A percentile compares a stretch with the other conserved stretches of the same genome.
phyloP scores from a whole-genome alignment of 2,113 vertebrate species.

The Sceloporus tristichus region DNA sequence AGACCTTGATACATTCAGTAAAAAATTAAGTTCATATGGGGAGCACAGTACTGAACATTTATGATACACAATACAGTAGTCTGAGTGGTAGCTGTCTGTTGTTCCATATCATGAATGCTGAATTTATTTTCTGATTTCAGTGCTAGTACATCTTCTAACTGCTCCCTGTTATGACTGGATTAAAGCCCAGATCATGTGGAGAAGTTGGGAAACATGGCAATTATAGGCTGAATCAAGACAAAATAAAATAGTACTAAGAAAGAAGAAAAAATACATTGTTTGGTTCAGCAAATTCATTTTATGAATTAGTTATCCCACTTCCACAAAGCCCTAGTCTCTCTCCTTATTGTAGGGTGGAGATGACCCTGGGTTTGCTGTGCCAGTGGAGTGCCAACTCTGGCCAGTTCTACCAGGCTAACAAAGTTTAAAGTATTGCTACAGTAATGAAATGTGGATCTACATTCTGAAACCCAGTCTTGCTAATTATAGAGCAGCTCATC shows the following conservation, averaged over 20 bases:
- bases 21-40: no score
- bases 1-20: neutral
- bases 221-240: rapidly evolving
- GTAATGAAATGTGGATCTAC: no score
- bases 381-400: no score
- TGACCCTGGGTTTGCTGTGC: no score
- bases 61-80: rapidly evolving
- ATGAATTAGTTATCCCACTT: neutral
- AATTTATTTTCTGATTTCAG: neutral
- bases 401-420: no score
- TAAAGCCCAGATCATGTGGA: neutral
- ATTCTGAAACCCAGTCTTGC: no score
- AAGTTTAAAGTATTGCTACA: no score
- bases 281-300: neutral
- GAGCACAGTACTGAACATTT: neutral
- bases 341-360: no score
- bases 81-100: neutral
- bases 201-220: neutral
- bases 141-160: neutral
- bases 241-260: neutral
- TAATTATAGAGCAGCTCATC: no score
- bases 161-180: neutral
- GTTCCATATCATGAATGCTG: neutral
- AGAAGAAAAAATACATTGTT: neutral
- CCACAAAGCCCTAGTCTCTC: no score